These are phyloP conservation scores for Diplolepis rosae DNA, from an alignment of 2,888 invertebrate species.

Conservation along the genomic window DNA sequence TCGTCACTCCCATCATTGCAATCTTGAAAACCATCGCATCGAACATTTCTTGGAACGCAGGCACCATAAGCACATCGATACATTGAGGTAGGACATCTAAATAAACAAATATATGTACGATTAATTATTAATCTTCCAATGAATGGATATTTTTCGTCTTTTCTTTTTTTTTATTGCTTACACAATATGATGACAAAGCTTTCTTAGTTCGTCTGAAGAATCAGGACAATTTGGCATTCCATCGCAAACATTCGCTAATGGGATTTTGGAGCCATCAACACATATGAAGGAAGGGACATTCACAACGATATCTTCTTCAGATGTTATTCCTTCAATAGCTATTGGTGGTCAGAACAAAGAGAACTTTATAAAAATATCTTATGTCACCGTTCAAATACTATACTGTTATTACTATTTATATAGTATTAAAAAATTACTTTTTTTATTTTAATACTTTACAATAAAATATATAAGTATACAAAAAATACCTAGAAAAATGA, in stretches of 20 bases:
- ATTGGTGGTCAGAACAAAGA: not conserved
- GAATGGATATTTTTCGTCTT: not conserved
- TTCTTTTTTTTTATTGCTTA: conserved; percentile 40
- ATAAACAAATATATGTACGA: not conserved
- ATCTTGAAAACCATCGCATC: conserved; percentile 58
- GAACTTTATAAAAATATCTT: not conserved
- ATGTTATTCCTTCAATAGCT: not conserved
- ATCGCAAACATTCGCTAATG: conserved; percentile 76
- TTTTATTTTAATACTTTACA: not conserved
- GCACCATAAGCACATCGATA: conserved; percentile 63
- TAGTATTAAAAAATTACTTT: not conserved
- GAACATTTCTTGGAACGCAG: conserved; percentile 50
- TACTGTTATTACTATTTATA: not conserved
- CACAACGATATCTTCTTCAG: not conserved
- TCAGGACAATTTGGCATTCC: conserved; percentile 77
- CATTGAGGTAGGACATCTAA: conserved; percentile 55
- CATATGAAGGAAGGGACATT: conserved; percentile 52
- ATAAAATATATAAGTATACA: not conserved
- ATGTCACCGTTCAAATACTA: no score
- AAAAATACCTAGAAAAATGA: not conserved
- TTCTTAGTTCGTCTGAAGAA: conserved; percentile 78
- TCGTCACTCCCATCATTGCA: conserved; percentile 63
- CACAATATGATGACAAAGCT: conserved; percentile 59
- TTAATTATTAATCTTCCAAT: not conserved
- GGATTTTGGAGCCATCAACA: conserved; percentile 65